Percentiles rank a stretch among this genome's conserved stretches.
Evolutionary conservation across 2,113 vertebrate species (phyloP).

Genomic region (Cygnus buccinator): DNA sequence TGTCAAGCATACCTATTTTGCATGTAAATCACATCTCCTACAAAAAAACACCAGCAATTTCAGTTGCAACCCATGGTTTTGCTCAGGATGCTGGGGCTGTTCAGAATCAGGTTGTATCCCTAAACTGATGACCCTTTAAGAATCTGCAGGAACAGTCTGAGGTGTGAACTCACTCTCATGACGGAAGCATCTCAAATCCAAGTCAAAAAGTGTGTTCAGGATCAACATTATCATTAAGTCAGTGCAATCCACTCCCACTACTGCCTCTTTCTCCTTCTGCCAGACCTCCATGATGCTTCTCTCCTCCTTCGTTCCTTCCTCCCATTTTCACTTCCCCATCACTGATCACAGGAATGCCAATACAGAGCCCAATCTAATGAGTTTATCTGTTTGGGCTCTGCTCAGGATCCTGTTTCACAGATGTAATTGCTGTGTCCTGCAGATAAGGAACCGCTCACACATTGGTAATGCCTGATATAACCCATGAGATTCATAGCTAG

Average conservation of each 20-base stretch:
- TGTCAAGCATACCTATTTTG: not conserved
- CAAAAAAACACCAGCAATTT: not conserved
- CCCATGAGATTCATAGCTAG: not conserved
- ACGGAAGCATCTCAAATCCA: not conserved
- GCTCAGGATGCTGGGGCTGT: no score
- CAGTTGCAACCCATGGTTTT: not conserved
- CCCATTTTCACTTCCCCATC: not conserved
- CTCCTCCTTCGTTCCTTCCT: not conserved
- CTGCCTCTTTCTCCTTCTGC: not conserved
- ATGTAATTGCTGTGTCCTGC: not conserved
- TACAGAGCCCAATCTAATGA: not conserved
- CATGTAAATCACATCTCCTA: not conserved
- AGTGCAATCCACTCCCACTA: fast-evolving
- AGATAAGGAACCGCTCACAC: not conserved
- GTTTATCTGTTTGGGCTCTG: fast-evolving
- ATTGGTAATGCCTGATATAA: not conserved
- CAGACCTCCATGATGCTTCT: not conserved
- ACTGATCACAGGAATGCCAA: not conserved
- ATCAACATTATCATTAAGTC: not conserved
- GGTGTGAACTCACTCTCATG: not conserved
- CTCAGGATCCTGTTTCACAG: not conserved
- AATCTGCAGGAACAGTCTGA: not conserved
- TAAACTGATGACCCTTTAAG: not conserved
- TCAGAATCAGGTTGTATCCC: not conserved
- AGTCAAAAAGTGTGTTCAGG: not conserved